These are phyloP conservation scores for Baryphthengus martii DNA, from an alignment of 2,113 vertebrate species.

Conservation along the genomic window DNA sequence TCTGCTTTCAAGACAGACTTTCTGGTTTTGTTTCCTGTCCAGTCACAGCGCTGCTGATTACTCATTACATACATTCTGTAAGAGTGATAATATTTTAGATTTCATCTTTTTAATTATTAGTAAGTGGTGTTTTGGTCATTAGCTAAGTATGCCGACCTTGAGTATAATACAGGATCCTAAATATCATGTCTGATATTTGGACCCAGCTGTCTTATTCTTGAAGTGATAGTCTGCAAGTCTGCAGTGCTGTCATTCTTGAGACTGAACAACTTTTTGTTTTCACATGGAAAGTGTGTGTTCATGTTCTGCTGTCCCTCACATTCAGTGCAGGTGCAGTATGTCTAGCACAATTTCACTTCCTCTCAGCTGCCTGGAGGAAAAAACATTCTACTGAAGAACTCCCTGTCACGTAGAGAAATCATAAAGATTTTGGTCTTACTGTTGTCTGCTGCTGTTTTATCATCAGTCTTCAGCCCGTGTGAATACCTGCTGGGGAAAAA, in stretches of 20 bases:
- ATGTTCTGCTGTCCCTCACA: fast-evolving
- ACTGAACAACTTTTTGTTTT: neutral
- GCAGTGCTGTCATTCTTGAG: neutral
- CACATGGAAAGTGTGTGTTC: neutral
- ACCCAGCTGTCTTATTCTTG: neutral
- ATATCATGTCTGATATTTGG: neutral
- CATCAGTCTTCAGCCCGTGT: neutral
- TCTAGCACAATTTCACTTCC: neutral
- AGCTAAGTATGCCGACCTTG: neutral
- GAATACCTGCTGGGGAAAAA: neutral
- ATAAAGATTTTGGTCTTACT: neutral
- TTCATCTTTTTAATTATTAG: neutral
- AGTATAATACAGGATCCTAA: neutral
- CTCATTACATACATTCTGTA: neutral
- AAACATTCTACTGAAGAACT: neutral
- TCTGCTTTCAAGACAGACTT: neutral
- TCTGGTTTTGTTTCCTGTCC: neutral
- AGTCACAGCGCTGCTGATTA: neutral
- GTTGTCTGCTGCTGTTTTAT: neutral
- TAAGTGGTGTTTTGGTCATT: neutral
- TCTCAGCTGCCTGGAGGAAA: neutral
- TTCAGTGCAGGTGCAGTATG: neutral
- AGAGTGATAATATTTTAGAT: neutral
- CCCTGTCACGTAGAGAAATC: neutral
- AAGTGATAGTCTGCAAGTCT: neutral